Evolutionary conservation across 1,140 invertebrate genomes (phyloP).

Genomic region (Marisa cornuarietis): DNA sequence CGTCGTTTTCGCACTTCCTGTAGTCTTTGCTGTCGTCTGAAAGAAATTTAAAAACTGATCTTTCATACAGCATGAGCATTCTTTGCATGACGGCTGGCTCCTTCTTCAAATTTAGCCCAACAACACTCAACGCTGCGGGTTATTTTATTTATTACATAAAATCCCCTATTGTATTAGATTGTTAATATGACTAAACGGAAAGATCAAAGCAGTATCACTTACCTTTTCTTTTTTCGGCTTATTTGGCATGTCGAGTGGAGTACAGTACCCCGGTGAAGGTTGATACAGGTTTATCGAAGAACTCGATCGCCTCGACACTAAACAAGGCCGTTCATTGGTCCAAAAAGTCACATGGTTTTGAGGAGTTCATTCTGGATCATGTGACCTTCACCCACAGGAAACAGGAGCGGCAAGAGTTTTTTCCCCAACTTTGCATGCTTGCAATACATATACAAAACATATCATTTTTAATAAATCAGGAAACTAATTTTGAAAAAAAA

Average conservation of each 20-base stretch:
- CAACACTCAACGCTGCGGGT: not conserved
- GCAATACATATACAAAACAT: not conserved
- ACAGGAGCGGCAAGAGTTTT: not conserved
- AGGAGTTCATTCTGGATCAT: slow-evolving; percentile 37
- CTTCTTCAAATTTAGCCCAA: not conserved
- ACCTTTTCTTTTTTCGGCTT: slow-evolving; percentile 68
- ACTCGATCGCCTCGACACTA: slow-evolving; percentile 51
- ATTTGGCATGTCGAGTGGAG: slow-evolving; percentile 64
- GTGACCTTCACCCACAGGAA: slow-evolving; percentile 27
- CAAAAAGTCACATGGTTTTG: slow-evolving; percentile 49
- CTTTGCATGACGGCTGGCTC: slow-evolving; percentile 13
- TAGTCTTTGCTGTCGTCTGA: slow-evolving; percentile 67
- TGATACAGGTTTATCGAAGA: slow-evolving; percentile 41
- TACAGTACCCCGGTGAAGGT: slow-evolving; percentile 45
- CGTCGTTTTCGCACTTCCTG: slow-evolving; percentile 67
- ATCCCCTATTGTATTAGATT: not conserved
- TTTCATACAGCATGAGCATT: slow-evolving; percentile 3
- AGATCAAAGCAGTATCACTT: slow-evolving; percentile 32
- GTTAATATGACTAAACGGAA: not conserved
- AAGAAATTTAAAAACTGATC: slow-evolving; percentile 47
- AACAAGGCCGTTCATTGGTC: slow-evolving; percentile 57
- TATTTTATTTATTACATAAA: not conserved
- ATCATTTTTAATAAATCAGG: not conserved
- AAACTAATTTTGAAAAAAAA: not conserved
- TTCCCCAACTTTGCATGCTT: not conserved